phyloP scores from a whole-genome alignment of 2,888 invertebrate genomes.

The Priocnemis perturbator region DNA sequence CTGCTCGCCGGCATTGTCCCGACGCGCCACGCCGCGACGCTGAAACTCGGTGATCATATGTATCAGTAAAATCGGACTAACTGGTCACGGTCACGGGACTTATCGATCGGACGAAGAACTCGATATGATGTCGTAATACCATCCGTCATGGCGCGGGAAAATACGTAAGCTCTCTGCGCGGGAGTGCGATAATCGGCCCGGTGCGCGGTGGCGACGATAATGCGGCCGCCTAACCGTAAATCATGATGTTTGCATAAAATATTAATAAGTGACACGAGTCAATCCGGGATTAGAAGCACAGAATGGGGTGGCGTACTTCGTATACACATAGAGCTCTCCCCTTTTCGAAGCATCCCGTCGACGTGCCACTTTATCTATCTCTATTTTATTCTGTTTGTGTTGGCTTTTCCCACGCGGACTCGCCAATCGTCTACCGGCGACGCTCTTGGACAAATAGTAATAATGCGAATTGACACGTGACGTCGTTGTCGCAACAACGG shows the following conservation, averaged over 20 bases:
- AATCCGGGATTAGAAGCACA: constrained; percentile 71
- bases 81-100: too few species aligned
- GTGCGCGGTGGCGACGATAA: constrained; percentile 36
- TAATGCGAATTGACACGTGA: constrained; percentile 74
- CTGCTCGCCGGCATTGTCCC: too few species aligned
- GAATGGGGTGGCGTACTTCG: constrained; percentile 4
- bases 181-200: constrained; percentile 59
- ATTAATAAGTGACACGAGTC: constrained; percentile 76
- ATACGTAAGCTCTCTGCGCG: constrained; percentile 54
- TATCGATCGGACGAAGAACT: too few species aligned
- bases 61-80: too few species aligned
- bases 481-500: constrained; percentile 69
- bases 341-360: constrained; percentile 13
- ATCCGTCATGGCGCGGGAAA: constrained; percentile 48
- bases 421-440: constrained; percentile 10
- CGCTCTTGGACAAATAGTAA: constrained; percentile 73
- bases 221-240: constrained; percentile 65
- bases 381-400: constrained; percentile 73
- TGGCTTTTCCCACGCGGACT: constrained; percentile 73
- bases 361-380: constrained; percentile 73
- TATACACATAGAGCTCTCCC: too few species aligned
- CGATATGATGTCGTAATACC: constrained; percentile 51
- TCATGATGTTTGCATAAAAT: constrained; percentile 75
- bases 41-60: too few species aligned
- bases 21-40: too few species aligned